Evolutionary conservation across 2,113 vertebrate genomes (phyloP).

Genomic region (Bubo bubo): DNA sequence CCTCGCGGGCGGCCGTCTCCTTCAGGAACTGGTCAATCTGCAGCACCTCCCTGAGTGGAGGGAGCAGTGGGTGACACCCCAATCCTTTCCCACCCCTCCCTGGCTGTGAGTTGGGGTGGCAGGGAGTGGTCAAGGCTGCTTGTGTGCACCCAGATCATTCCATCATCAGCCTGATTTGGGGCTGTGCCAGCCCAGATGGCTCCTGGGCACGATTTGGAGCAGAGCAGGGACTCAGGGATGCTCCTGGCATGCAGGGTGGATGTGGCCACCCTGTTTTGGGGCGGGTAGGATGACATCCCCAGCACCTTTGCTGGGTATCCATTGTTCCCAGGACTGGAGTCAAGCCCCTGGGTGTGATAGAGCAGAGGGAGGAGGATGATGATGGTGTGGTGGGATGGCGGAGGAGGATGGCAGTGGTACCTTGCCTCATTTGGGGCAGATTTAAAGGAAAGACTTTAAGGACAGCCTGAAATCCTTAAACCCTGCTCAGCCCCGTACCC

Average conservation of each 20-base stretch:
- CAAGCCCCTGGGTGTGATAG: accelerated
- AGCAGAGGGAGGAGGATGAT: not conserved
- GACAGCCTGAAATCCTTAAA: not conserved
- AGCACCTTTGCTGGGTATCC: not conserved
- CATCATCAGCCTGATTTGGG: not conserved
- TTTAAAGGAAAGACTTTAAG: not conserved
- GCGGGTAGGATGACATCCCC: not conserved
- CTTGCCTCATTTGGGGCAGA: not conserved
- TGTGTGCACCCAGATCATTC: accelerated
- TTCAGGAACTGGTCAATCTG: conserved; percentile 98
- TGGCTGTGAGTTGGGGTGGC: accelerated
- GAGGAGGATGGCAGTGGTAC: not conserved
- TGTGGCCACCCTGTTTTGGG: not conserved
- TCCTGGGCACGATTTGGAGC: accelerated
- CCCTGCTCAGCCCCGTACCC: accelerated
- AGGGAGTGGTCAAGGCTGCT: not conserved
- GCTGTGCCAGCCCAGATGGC: accelerated
- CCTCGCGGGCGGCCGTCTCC: conserved; percentile 93
- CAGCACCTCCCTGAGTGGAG: conserved; percentile 85
- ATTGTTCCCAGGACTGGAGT: accelerated
- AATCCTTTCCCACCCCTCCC: accelerated
- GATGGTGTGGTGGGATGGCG: accelerated
- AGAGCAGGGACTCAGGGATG: not conserved
- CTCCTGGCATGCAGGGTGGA: accelerated
- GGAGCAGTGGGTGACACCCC: not conserved